Conservation (phyloP, 2,888 invertebrate genomes). For the Sipunculus nudus region DNA sequence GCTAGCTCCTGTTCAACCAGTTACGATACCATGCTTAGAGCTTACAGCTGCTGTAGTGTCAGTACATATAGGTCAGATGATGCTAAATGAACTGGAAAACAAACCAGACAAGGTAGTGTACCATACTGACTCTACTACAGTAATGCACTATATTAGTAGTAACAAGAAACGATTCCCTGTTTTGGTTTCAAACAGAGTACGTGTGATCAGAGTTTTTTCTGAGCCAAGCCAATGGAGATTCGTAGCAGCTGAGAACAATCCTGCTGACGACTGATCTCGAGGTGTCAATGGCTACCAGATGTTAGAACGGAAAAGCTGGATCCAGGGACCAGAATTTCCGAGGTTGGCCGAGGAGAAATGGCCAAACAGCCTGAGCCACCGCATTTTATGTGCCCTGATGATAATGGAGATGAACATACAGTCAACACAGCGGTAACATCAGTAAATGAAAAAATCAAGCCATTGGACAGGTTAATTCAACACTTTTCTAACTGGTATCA, state of each 20-base stretch:
- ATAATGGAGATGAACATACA: too few relatives aligned
- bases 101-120: not conserved
- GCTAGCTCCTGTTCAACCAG: conserved; percentile 26
- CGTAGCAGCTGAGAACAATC: conserved; percentile 31
- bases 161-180: conserved; percentile 38
- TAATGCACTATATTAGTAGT: conserved; percentile 1
- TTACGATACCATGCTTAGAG: conserved; percentile 17
- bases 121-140: not conserved
- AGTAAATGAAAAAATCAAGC: too few relatives aligned
- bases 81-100: conserved; percentile 1
- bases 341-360: too few relatives aligned
- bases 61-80: conserved; percentile 1
- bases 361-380: too few relatives aligned
- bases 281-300: too few relatives aligned
- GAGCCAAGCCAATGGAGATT: conserved; percentile 36
- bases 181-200: conserved; percentile 40
- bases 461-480: not conserved
- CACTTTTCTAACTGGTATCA: not conserved
- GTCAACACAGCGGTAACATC: too few relatives aligned
- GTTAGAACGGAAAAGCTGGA: too few relatives aligned
- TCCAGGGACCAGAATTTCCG: not conserved
- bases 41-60: conserved; percentile 9
- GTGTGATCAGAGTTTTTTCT: conserved; percentile 29
- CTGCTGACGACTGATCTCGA: too few relatives aligned
- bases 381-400: too few relatives aligned